phyloP scores from a whole-genome alignment of 2,888 invertebrate genomes.

The Hyalella azteca region DNA sequence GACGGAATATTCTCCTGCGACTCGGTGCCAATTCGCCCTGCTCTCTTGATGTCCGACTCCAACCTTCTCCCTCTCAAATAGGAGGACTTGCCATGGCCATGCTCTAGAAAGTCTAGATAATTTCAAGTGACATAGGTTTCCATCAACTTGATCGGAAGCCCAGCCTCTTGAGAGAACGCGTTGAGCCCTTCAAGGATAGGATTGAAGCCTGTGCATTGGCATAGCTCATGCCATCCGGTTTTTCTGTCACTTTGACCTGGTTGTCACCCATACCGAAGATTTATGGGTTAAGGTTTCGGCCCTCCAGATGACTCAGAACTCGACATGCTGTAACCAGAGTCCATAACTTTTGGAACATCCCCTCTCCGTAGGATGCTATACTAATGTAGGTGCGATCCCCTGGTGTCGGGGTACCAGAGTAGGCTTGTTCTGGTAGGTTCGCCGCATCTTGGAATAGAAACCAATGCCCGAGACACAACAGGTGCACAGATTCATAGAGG shows the following conservation, averaged over 20 bases:
- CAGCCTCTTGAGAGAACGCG: background rate
- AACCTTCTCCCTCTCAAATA: background rate
- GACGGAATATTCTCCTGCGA: background rate
- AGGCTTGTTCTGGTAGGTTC: too few species aligned
- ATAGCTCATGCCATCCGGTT: background rate
- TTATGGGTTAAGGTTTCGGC: too few species aligned
- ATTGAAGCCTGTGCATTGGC: background rate
- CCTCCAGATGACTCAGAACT: too few species aligned
- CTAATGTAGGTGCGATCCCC: too few species aligned
- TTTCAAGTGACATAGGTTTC: background rate
- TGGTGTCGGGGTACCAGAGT: too few species aligned
- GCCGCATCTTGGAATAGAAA: too few species aligned
- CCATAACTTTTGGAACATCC: too few species aligned
- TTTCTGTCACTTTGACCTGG: background rate
- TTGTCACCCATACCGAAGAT: background rate
- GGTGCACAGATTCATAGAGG: too few species aligned
- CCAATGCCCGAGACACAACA: too few species aligned
- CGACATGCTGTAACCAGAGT: too few species aligned
- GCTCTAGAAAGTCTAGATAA: conserved; percentile 3
- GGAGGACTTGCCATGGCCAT: background rate
- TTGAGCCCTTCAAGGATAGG: background rate
- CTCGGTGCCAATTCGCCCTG: background rate
- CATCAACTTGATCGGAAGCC: background rate
- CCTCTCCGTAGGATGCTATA: too few species aligned
- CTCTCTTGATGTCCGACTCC: background rate